These are phyloP conservation scores for Bursaphelenchus okinawaensis DNA, from an alignment of 2,888 invertebrate genomes.

Conservation along the genomic window DNA sequence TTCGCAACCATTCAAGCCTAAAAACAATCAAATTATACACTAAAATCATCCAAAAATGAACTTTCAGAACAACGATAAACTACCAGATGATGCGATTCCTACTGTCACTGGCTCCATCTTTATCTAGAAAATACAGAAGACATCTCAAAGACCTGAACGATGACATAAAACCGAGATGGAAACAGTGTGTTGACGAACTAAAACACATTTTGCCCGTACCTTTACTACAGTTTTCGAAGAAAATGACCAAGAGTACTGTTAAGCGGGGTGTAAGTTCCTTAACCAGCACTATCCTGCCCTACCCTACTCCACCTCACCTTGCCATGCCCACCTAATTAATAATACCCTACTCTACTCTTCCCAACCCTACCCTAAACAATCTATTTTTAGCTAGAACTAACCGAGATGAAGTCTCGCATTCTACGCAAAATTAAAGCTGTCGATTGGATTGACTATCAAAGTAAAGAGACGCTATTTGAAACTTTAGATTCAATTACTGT, in stretches of 20 bases:
- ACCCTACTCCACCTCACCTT: not conserved
- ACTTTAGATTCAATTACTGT: not conserved
- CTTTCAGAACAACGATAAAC: constrained; percentile 39
- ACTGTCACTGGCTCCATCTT: constrained; percentile 34
- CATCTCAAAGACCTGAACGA: constrained; percentile 16
- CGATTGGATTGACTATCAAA: not conserved
- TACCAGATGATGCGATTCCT: constrained; percentile 49
- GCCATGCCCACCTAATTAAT: too few species aligned
- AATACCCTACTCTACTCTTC: too few species aligned
- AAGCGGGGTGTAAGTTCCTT: not conserved
- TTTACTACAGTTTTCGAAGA: constrained; percentile 15
- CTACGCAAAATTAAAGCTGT: not conserved
- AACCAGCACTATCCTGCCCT: not conserved
- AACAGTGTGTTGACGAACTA: constrained; percentile 42
- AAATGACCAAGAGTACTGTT: not conserved
- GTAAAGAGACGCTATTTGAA: not conserved
- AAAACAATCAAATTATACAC: not conserved
- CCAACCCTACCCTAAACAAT: too few species aligned
- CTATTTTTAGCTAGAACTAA: too few species aligned
- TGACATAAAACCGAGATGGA: constrained; percentile 32
- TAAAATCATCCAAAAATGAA: not conserved
- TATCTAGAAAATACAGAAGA: constrained; percentile 32
- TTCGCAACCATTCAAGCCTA: too few species aligned
- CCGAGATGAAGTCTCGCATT: too few species aligned
- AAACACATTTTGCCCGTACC: constrained; percentile 41